Base-by-base conservation (phyloP, 2,797 vertebrate genomes). In the Natrix natrix region DNA sequence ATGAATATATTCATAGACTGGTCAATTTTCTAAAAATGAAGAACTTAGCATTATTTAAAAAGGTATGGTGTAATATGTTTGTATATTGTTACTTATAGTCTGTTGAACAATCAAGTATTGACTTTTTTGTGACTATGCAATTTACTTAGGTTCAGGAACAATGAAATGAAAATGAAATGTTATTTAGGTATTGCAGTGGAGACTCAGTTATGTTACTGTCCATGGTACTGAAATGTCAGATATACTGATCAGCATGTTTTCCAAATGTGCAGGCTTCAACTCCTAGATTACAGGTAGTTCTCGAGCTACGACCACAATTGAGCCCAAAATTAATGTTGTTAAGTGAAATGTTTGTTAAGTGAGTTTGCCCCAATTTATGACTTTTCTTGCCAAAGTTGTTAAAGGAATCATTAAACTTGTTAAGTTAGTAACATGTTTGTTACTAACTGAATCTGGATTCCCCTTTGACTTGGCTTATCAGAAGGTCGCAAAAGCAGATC, bases 1-100 rank as follows among this genome's bases (percentile, higher is more conserved):
- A 24, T 86, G 87, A 87, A 94, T 94, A 94, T 94, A 91, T 88
- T 20, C 88, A 93, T 90, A 87, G 91, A 94, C 60, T 8, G 32
- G 69, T 20, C 37, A 43, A 12, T 83, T 48, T 48, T 83, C 22
- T 83, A 24, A 83, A 83, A 83, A 12, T 91, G 83, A 57, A 86
- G 83, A 37, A 90, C 86, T 93, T 63, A 90, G 28, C 93, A 90
- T 6, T 66, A 11, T 8, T 78, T 89, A 59, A 2, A 17, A 91
- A n/a, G 69, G 91, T 83, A 90, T 86, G 7, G 91, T 92, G 83
- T 6, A 89, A 89, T 32, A 22, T 90, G 3, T 91, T 92, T 88
- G 86, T 48, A 87, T 83, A 48, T 83, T 83, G 20, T 48, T 83
- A 22, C 37, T 83, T 48, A 83, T 48, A 78, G 17, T 48, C 37